phyloP scores from a whole-genome alignment of 2,797 vertebrate species.

The Tamandua tetradactyla region DNA sequence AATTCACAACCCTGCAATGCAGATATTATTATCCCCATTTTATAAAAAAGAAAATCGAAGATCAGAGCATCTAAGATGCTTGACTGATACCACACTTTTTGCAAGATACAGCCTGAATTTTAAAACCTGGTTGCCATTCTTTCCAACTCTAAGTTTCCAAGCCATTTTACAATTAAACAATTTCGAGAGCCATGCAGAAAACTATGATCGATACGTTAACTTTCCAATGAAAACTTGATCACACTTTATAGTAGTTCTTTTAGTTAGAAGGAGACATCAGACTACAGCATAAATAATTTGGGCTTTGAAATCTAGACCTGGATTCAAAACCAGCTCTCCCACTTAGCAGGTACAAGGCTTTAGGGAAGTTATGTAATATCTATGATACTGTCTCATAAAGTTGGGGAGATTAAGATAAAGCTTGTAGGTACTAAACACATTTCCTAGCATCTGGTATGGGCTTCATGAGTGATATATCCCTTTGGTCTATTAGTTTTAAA shows the following conservation, averaged over 20 bases:
- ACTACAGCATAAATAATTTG: constrained; percentile 10
- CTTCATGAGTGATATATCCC: constrained; percentile 1
- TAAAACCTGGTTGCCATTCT: not conserved
- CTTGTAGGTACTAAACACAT: not conserved
- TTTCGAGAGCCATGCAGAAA: not conserved
- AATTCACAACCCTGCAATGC: not conserved
- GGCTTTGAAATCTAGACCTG: not conserved
- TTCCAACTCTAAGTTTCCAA: not conserved
- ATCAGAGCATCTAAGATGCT: not conserved
- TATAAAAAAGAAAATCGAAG: constrained; percentile 19
- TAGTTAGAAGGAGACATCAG: not conserved
- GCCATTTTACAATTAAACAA: constrained; percentile 29
- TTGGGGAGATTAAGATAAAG: constrained; percentile 44
- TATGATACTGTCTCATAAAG: not conserved
- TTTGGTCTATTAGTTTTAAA: constrained; percentile 26
- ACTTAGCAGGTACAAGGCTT: not conserved
- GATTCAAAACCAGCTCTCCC: not conserved
- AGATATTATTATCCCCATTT: not conserved
- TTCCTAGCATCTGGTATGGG: not conserved
- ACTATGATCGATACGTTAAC: not conserved
- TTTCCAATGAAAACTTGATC: not conserved
- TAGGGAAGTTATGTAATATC: constrained; percentile 6
- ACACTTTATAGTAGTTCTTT: not conserved
- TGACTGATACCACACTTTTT: not conserved
- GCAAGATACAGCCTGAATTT: not conserved